Evolutionary conservation across 1,140 invertebrate species (phyloP).

Genomic region (Drosophila malerkotliana): DNA sequence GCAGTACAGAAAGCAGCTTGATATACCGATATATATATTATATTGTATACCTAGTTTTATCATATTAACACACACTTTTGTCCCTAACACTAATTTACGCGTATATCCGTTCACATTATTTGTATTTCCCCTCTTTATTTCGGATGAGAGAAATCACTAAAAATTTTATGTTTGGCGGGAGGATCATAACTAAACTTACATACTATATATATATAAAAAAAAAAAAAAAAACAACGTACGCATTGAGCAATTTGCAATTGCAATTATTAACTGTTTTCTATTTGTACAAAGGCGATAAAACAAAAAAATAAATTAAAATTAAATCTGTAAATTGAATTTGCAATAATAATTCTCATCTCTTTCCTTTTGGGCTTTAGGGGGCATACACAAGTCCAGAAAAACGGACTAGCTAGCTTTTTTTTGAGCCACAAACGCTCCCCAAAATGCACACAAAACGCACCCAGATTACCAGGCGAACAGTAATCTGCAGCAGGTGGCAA

Average conservation of each 20-base stretch:
- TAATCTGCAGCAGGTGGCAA: neutral
- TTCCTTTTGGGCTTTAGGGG: neutral
- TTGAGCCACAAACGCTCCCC: no score
- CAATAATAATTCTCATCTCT: neutral
- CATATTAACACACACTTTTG: slow-evolving; percentile 20
- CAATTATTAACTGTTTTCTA: slow-evolving; percentile 79
- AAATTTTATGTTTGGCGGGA: slow-evolving; percentile 24
- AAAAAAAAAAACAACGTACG: slow-evolving; percentile 12
- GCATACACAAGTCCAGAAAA: no score
- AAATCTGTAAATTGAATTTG: slow-evolving; percentile 39
- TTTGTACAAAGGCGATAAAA: slow-evolving; percentile 67
- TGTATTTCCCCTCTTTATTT: slow-evolving; percentile 7
- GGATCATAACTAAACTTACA: slow-evolving; percentile 13
- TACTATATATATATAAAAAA: slow-evolving; percentile 4
- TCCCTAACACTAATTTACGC: slow-evolving; percentile 43
- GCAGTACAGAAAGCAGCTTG: neutral
- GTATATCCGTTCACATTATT: slow-evolving; percentile 6
- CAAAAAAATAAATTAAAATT: slow-evolving; percentile 42
- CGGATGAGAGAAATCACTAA: slow-evolving; percentile 26
- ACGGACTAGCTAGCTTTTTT: no score
- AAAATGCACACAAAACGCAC: neutral
- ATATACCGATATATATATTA: slow-evolving; percentile 1
- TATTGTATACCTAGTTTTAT: slow-evolving; percentile 24
- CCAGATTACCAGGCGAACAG: neutral
- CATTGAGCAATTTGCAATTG: slow-evolving; percentile 48